Evolutionary conservation across 2,797 vertebrate genomes (phyloP), one percentile per base, ranked within the genome.

Genomic region (Philypnodon macrostomus): DNA sequence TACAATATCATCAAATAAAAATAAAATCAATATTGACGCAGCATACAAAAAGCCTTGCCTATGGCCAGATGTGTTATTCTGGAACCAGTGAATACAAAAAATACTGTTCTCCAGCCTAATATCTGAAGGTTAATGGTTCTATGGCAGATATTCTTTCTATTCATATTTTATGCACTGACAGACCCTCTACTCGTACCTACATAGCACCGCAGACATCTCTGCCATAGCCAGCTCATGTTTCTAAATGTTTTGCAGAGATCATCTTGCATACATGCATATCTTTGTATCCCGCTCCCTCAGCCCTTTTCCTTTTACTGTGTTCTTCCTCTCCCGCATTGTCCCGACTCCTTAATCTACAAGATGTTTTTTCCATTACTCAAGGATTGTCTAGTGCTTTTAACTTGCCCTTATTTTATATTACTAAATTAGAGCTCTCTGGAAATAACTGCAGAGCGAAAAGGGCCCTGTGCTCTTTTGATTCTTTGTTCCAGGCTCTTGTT

Each of bases 341-440:
- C 57, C 57, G 50, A 52, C 65, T 79, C 63, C 39, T 60, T 63
- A 66, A 80, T 73, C 70, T 74, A 50, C 57, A 30, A 41, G 53
- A 65, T 81, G 66, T 81, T 80, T 82, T 81, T 85, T 82, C 77
- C 83, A 84, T 85, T 83, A 81, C 75, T 69, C 60, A 54, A 79
- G 70, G 60, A 78, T 81, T 52, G 48, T 65, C 47, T 64, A 74
- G 80, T 77, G 75, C 77, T 64, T 78, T 64, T 56, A 71, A 80
- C 73, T 77, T 79, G 75, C 74, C 69, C 75, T 82, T 81, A 81
- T 90, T 87, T 84, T 80, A 87, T 89, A 88, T 84, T 87, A 87
- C 79, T 88, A 91, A 88, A 93, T 89, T 87, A 89, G 71, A 89
- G 91, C 88, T 92, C 87, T 92, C 86, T 70, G 81, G 85, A 92